Conservation (phyloP, 2,888 invertebrate species). For the Philhelius pedissequus region DNA sequence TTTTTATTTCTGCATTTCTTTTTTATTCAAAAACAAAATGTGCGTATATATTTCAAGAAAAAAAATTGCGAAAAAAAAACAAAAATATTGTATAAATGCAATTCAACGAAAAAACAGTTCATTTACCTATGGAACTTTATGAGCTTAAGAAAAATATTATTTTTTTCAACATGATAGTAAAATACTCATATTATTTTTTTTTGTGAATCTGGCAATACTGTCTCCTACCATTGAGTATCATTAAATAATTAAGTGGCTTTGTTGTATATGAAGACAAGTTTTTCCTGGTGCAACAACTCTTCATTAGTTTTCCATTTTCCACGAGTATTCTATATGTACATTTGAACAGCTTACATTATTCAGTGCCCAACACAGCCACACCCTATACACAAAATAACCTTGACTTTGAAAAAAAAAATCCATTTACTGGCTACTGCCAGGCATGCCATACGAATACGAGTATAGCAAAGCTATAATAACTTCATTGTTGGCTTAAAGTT, state of each 20-base stretch:
- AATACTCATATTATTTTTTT: no score
- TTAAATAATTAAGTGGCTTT: slow-evolving; percentile 42
- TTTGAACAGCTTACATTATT: slow-evolving; percentile 37
- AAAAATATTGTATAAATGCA: no score
- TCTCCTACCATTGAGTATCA: not conserved
- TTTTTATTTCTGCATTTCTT: no score
- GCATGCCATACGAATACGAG: no score
- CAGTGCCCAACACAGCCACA: not conserved
- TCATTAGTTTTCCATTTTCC: not conserved
- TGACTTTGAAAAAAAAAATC: slow-evolving; percentile 64
- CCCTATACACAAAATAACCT: slow-evolving; percentile 16
- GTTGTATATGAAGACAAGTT: slow-evolving; percentile 24
- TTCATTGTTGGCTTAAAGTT: slow-evolving; percentile 12
- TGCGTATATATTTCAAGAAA: no score
- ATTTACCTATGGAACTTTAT: no score
- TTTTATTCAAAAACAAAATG: no score
- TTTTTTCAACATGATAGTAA: no score
- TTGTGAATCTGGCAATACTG: not conserved
- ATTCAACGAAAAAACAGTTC: no score
- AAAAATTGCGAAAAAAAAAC: no score
- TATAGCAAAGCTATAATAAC: not conserved
- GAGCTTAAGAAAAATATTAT: no score
- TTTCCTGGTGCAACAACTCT: slow-evolving; percentile 24
- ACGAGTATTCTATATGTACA: not conserved
- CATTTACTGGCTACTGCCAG: not conserved